Base-by-base conservation (phyloP, 2,797 vertebrate species). In the Oreonectes daqikongensis region DNA sequence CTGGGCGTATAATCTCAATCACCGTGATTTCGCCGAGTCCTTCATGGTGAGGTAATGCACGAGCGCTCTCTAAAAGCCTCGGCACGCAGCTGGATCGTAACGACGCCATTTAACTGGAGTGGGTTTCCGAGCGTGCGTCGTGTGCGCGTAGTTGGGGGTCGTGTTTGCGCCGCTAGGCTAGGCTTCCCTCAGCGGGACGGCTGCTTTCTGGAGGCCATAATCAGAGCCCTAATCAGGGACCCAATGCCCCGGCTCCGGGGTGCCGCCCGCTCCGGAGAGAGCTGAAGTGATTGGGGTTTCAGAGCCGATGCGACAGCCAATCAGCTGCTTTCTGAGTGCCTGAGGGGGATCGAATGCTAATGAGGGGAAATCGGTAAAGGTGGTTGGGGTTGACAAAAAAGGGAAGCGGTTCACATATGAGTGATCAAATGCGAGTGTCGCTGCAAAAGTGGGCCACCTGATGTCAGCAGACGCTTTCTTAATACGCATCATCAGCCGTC, bases 271-370 rank as follows among this genome's bases (percentile, higher is more conserved):
- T 40, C 67, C 48, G 52, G 66, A 69, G 61, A 75, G 67, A 67
- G n/a, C 50, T 79, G 44, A 80, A 75, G 81, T 83, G 75, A 80
- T 83, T 80, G 81, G 59, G 63, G 52, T 71, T 72, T 55, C 38
- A 78, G 59, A 64, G 24, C 9, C 22, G 53, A 61, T 38, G 40
- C 26, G 44, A 53, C 69, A 66, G 57, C 65, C 69, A 83, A 83
- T 83, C 78, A 74, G 53, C 63, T 55, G 44, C 70, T 73, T 75
- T 68, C 71, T 28, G 30, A 72, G 67, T 20, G 52, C 22, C 32
- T 7, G 60, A 20, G 18, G 2, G 42, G 14, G 22, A 26, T 26
- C 44, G 69, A 61, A 60, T 44, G 64, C 48, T 46, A 69, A 63
- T 3, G 30, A 46, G 57, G 17, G n/a, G 46, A 60, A 20, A 30